These are phyloP conservation scores for Acrossocheilus wenchowensis DNA, from an alignment of 2,797 vertebrate genomes.

Conservation along the genomic window DNA sequence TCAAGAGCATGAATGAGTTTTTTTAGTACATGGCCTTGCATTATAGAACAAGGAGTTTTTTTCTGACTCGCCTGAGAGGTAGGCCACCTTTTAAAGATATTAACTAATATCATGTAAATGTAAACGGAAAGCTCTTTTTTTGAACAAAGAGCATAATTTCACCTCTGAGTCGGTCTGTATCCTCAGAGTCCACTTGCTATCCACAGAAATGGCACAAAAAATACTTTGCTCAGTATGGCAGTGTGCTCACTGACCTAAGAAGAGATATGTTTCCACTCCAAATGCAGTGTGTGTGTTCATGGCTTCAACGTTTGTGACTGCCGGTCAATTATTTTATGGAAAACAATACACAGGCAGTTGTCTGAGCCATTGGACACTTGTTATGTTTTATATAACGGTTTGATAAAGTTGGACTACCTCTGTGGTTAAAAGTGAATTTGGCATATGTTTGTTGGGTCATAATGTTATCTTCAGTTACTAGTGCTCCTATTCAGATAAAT, in stretches of 20 bases:
- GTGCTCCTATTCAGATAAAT: background rate
- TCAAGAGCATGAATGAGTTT: background rate
- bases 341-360: background rate
- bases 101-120: slow-evolving; percentile 17
- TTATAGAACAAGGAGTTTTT: slow-evolving; percentile 15
- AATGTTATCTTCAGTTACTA: background rate
- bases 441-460: background rate
- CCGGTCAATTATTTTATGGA: background rate
- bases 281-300: background rate
- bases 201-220: background rate
- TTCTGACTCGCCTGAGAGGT: slow-evolving; percentile 13
- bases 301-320: background rate
- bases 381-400: background rate
- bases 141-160: background rate
- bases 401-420: background rate
- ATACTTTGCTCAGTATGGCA: background rate
- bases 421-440: background rate
- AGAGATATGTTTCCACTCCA: background rate
- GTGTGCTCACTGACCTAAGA: slow-evolving; percentile 8
- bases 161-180: background rate
- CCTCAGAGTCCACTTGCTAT: background rate
- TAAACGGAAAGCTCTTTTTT: background rate
- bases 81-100: slow-evolving; percentile 28
- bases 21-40: slow-evolving; percentile 6
- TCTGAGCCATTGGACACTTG: background rate